These are phyloP conservation scores for Thymelicus sylvestris DNA, from an alignment of 2,888 invertebrate species.

Conservation along the genomic window DNA sequence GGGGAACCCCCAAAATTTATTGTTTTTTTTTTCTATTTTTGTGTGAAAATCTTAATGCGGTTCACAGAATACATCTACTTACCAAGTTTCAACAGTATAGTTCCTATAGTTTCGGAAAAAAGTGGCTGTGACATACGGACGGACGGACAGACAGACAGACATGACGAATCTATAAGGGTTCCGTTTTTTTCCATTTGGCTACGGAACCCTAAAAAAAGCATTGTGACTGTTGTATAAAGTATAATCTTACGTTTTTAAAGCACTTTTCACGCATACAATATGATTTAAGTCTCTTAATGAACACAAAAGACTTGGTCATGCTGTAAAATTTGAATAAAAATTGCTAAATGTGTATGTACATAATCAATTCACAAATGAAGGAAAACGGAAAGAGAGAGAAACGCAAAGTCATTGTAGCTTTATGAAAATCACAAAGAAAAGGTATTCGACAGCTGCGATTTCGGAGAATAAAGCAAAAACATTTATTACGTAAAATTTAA, in stretches of 20 bases:
- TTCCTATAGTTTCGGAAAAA: no score
- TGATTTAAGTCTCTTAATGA: background rate
- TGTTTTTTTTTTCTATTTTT: no score
- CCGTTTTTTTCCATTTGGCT: no score
- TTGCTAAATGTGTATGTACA: conserved; percentile 18
- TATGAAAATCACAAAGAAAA: conserved; percentile 12
- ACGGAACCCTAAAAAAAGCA: no score
- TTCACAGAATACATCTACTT: no score
- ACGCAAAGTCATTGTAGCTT: conserved; percentile 14
- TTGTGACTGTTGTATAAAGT: no score
- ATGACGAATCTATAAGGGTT: no score
- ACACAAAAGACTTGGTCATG: background rate
- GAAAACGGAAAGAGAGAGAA: background rate
- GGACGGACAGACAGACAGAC: no score
- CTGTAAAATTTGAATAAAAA: conserved; percentile 25
- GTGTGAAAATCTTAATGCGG: no score
- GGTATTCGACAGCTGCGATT: background rate
- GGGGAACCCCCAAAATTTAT: no score
- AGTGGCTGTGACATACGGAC: no score
- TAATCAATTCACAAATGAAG: conserved; percentile 32
- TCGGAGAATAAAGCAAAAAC: background rate
- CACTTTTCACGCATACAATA: background rate
- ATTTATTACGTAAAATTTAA: background rate
- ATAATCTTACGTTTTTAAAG: background rate
- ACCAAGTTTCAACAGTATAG: no score